These are phyloP conservation scores for Semicossyphus pulcher DNA, from an alignment of 2,113 vertebrate species.

Conservation along the genomic window DNA sequence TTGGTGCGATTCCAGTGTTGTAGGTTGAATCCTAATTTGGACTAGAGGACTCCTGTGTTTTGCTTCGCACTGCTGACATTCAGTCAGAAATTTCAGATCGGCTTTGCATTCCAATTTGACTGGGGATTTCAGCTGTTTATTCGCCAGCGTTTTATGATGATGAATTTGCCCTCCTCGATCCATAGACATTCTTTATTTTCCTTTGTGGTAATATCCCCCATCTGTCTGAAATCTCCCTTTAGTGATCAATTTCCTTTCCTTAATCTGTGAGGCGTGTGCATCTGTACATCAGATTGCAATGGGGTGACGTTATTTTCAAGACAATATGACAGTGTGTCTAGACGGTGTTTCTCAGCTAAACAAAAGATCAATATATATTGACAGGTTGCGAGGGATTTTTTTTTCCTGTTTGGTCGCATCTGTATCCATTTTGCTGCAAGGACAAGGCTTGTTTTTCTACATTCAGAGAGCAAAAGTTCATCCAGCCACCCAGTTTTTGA, in stretches of 20 bases:
- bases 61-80: constrained; percentile 26
- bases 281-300: constrained; percentile 9
- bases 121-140: constrained; percentile 56
- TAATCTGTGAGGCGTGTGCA: constrained; percentile 39
- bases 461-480: constrained; percentile 48
- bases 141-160: constrained; percentile 35
- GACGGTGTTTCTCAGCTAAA: constrained; percentile 62
- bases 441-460: constrained; percentile 15
- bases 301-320: constrained; percentile 46
- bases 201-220: constrained; percentile 31
- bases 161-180: constrained; percentile 40
- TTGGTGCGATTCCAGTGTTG: constrained; percentile 39
- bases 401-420: constrained; percentile 4
- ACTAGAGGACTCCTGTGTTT: constrained; percentile 47
- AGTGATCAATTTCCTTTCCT: constrained; percentile 58
- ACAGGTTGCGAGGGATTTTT: constrained; percentile 38
- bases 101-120: constrained; percentile 65
- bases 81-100: constrained; percentile 34
- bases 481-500: constrained; percentile 12
- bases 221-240: constrained; percentile 56
- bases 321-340: constrained; percentile 64
- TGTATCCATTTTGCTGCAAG: constrained; percentile 35
- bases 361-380: constrained; percentile 74
- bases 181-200: constrained; percentile 25
- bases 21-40: constrained; percentile 63